Conservation (phyloP, 1,140 invertebrate genomes). For the Penaeus indicus region DNA sequence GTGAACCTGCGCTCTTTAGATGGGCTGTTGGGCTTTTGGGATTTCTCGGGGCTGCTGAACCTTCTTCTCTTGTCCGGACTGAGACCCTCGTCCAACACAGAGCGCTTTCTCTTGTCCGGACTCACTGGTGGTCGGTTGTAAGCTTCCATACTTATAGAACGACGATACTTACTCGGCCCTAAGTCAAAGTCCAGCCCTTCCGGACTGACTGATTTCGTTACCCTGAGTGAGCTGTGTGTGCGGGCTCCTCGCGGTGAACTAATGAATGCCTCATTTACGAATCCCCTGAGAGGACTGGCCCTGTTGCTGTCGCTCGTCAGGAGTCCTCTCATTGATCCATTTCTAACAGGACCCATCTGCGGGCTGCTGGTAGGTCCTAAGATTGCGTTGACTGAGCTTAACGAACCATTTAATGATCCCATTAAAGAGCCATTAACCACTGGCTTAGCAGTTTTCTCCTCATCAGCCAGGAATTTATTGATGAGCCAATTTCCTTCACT, state of each 20-base stretch:
- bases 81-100: constrained; percentile 62
- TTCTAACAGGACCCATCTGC: constrained; percentile 57
- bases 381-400: constrained; percentile 59
- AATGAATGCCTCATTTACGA: constrained; percentile 66
- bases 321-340: constrained; percentile 64
- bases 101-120: constrained; percentile 65
- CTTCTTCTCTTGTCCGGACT: constrained; percentile 61
- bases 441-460: constrained; percentile 65
- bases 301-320: constrained; percentile 54
- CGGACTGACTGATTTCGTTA: constrained; percentile 66
- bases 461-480: constrained; percentile 66
- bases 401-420: constrained; percentile 63
- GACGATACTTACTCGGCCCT: constrained; percentile 59
- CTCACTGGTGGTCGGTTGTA: constrained; percentile 60
- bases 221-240: constrained; percentile 64
- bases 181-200: constrained; percentile 63
- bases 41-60: constrained; percentile 66
- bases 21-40: constrained; percentile 36
- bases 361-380: constrained; percentile 58
- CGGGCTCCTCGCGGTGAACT: constrained; percentile 63
- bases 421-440: constrained; percentile 61
- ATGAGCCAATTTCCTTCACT: constrained; percentile 65
- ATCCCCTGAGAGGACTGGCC: constrained; percentile 61
- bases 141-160: constrained; percentile 66
- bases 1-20: constrained; percentile 37